These are phyloP conservation scores for Mesoclemmys tuberculata DNA, from an alignment of 2,113 vertebrate species.

Conservation along the genomic window DNA sequence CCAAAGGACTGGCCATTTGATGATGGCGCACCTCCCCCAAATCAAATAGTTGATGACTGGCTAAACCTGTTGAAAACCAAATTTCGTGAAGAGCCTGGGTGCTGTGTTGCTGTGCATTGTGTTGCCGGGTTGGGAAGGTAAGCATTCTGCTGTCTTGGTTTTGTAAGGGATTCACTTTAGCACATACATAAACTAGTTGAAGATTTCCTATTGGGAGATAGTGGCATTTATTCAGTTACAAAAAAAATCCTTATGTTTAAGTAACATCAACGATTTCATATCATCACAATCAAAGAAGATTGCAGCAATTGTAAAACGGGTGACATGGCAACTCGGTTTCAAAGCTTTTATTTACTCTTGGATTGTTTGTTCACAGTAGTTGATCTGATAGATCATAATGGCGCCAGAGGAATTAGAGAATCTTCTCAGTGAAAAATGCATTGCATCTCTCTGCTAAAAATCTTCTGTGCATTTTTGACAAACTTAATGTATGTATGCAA, in stretches of 20 bases:
- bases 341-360: background rate
- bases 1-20: constrained; percentile 97
- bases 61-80: constrained; percentile 94
- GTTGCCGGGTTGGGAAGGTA: constrained; percentile 95
- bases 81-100: constrained; percentile 94
- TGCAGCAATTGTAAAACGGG: background rate
- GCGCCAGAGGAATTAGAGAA: background rate
- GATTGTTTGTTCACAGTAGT: background rate
- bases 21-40: constrained; percentile 95
- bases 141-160: background rate
- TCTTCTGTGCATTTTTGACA: background rate
- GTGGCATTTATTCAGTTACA: background rate
- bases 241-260: background rate
- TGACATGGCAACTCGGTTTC: background rate
- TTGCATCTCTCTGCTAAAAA: background rate
- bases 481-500: fast-evolving
- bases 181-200: background rate
- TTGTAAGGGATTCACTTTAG: background rate
- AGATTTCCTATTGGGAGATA: constrained; percentile 8
- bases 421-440: background rate
- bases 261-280: background rate
- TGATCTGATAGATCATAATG: fast-evolving
- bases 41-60: constrained; percentile 97
- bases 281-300: fast-evolving
- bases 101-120: constrained; percentile 97